Evolutionary conservation across 1,140 invertebrate genomes (phyloP).

Genomic region (Heliconius congener): DNA sequence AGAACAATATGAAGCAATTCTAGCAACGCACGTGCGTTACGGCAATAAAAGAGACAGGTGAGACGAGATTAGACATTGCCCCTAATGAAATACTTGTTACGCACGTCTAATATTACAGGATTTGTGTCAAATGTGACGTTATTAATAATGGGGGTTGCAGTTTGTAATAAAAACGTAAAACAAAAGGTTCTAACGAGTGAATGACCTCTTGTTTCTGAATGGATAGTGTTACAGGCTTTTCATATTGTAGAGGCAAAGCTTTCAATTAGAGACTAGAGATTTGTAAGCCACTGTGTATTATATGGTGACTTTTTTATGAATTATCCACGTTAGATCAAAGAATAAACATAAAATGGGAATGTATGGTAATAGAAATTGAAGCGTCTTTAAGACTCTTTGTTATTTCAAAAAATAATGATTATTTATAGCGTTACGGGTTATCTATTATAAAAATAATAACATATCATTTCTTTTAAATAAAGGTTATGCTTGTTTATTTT

Average conservation of each 20-base stretch:
- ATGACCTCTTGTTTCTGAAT: neutral
- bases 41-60: conserved; percentile 78
- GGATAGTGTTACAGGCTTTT: conserved; percentile 11
- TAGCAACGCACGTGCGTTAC: conserved; percentile 68
- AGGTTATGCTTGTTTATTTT: too few relatives aligned
- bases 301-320: conserved; percentile 1
- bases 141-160: conserved; percentile 14
- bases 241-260: conserved; percentile 3
- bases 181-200: neutral
- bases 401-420: too few relatives aligned
- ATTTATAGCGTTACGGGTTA: too few relatives aligned
- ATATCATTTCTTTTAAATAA: too few relatives aligned
- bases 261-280: conserved; percentile 8
- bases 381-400: too few relatives aligned
- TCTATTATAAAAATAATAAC: too few relatives aligned
- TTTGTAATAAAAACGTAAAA: neutral
- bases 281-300: neutral
- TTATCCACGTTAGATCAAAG: neutral
- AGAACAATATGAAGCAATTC: conserved; percentile 67
- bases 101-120: conserved; percentile 49
- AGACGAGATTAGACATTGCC: conserved; percentile 76
- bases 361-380: too few relatives aligned
- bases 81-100: conserved; percentile 51
- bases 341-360: neutral
- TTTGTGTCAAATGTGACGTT: conserved; percentile 46